Base-by-base conservation (phyloP, 2,797 vertebrate genomes). In the Enteromius paludinosus region DNA sequence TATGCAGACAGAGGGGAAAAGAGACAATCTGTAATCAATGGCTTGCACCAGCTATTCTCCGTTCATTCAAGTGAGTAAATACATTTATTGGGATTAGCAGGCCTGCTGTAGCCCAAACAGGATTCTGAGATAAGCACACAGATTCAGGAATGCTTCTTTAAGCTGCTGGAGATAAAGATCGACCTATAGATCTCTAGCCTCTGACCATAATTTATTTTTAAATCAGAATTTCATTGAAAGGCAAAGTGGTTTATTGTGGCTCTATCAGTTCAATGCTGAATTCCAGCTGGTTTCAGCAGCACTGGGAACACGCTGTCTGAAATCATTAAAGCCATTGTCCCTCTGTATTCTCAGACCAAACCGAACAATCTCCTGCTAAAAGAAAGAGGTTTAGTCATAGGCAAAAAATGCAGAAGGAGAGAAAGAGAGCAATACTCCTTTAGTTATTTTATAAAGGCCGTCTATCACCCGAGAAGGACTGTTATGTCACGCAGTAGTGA, bases 71-170 rank as follows among this genome's bases (percentile, higher is more conserved):
- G 76, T 77, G 64, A 74, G 64, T 83, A 71, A 68, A 35, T 82
- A 59, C 43, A 77, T 87, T 78, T 72, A 82, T 85, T 72, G 69
- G 38, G 79, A 86, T 82, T 78, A 75, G 52, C 41, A 69, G 72
- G 11, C 5, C 54, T 65, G 33, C 71, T 71, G 54, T 64, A 66
- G 77, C 59, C 81, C 75, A 49, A 82, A 23, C 9, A 43, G 82
- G 81, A 59, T 52, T 77, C 45, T 7, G 17, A 72, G 85, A 86
- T 83, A 85, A 86, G 56, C 73, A 68, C 35, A 66, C 15, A 14
- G 62, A 79, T 75, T 79, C 77, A 30, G 52, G 38, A 73, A 64
- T 64, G 28, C 69, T 73, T 71, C 56, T 73, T 65, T 49, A 28
- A 30, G 15, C 38, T 45, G 20, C 10, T 33, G 20, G 20, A 76